Base-by-base conservation (phyloP, 2,888 invertebrate species). In the Himalopsyche japonica region DNA sequence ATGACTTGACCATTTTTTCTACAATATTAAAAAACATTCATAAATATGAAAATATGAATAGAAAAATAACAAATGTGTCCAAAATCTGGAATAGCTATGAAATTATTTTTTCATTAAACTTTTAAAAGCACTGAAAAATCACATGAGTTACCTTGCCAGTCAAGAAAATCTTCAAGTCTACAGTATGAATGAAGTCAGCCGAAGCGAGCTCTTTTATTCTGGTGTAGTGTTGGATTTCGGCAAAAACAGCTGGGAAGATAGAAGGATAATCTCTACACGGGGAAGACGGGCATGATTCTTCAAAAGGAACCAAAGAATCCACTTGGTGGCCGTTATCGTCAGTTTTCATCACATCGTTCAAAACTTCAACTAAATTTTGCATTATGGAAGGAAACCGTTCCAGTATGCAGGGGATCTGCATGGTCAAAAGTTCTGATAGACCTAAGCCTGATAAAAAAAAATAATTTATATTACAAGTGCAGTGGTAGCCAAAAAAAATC, bases 101-200 rank as follows among this genome's bases (percentile, higher is more conserved):
- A 37, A 37, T 37, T 37, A 8, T 8, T 37, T 37, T 37, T 37
- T 1, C 37, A 5, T 8, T 5, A 1, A 7, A 5, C 15, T 3
- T 43, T 7, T 15, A 15, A 43, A 43, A 43, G 15, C 4, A 15
- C 43, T 43, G 4, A 83, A 77, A 82, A 82, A 64, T 77, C 20
- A 34, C 49, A 15, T 77, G 43, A 86, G 8, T 83, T 77, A 96
- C 95, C 93, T 96, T 96, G 88, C 93, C 94, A 88, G 95, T 95
- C 76, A 95, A 92, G 88, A 94, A 95, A 87, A 94, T 94, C 87
- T 94, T 93, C 80, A 98, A 92, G 85, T 95, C 95, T 76, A 97
- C 94, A 82, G 94, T 94, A 89, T 96, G 95, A 27, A 98, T 96
- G 47, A 97, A 97, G 91, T 98, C 98, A 82, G 93, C 91, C 79